These are phyloP conservation scores for Scotopteryx bipunctaria DNA, from an alignment of 2,888 invertebrate species.

Conservation along the genomic window DNA sequence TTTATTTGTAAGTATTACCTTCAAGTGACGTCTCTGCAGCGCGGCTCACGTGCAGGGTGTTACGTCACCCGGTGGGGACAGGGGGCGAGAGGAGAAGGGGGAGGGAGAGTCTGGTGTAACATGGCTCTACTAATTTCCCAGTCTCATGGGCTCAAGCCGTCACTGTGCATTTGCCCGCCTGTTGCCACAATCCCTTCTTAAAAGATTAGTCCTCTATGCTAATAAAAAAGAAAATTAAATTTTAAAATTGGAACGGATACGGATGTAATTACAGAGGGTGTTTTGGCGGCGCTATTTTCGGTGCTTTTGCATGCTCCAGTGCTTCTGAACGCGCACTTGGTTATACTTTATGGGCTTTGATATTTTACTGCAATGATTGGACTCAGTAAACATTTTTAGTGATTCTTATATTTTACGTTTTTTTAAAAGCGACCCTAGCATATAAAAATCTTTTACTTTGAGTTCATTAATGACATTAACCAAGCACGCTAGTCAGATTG, in stretches of 20 bases:
- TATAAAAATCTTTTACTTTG: background rate
- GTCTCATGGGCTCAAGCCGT: conserved; percentile 60
- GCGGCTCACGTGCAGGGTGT: conserved; percentile 46
- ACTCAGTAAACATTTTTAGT: too few relatives aligned
- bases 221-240: conserved; percentile 58
- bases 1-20: conserved; percentile 25
- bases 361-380: too few relatives aligned
- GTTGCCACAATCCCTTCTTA: conserved; percentile 59
- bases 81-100: conserved; percentile 13
- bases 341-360: background rate
- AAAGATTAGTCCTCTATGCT: conserved; percentile 56
- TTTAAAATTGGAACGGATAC: conserved; percentile 40
- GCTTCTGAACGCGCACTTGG: conserved; percentile 2
- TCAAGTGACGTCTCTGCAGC: conserved; percentile 35
- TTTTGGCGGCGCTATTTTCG: conserved; percentile 24
- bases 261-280: conserved; percentile 32
- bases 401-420: too few relatives aligned
- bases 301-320: conserved; percentile 5
- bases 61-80: conserved; percentile 40
- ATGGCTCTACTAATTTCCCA: conserved; percentile 67
- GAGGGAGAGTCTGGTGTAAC: conserved; percentile 45
- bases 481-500: background rate
- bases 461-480: background rate
- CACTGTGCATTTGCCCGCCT: conserved; percentile 40
- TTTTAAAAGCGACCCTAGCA: too few relatives aligned